A percentile compares a stretch with the other conserved stretches of the same genome.
phyloP scores from a whole-genome alignment of 2,888 invertebrate species.

The Brachynemurus nebulosus region DNA sequence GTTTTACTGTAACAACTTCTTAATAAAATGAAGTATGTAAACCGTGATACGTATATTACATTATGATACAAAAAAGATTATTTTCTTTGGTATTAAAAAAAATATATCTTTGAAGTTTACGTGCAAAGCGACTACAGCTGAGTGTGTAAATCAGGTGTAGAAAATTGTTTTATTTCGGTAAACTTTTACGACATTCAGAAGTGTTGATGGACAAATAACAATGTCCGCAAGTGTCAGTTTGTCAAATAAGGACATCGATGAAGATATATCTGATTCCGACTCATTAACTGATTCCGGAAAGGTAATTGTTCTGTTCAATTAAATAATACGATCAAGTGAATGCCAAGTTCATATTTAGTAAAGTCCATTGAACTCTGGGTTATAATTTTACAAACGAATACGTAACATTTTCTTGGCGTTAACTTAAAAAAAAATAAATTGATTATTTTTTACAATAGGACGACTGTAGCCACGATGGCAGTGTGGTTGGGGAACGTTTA shows the following conservation, averaged over 20 bases:
- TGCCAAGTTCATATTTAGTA: background rate
- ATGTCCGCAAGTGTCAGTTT: background rate
- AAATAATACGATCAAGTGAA: background rate
- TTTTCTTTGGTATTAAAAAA: no score
- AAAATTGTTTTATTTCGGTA: no score
- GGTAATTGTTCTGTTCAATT: background rate
- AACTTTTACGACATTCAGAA: no score
- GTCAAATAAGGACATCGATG: background rate
- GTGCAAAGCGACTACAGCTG: no score
- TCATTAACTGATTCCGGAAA: slow-evolving; percentile 4
- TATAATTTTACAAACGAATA: background rate
- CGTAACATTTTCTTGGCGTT: background rate
- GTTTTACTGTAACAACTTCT: no score
- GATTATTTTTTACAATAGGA: slow-evolving; percentile 25
- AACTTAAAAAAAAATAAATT: background rate
- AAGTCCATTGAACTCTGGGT: background rate
- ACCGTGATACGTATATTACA: no score
- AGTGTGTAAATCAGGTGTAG: no score
- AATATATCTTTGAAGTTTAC: no score
- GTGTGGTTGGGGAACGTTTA: slow-evolving; percentile 46
- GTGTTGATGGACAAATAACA: background rate
- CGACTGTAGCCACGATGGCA: slow-evolving; percentile 36
- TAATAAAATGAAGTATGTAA: no score
- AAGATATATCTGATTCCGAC: slow-evolving; percentile 2
- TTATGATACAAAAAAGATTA: no score